phyloP scores from a whole-genome alignment of 2,113 vertebrate genomes.

The Spheniscus mendiculus region DNA sequence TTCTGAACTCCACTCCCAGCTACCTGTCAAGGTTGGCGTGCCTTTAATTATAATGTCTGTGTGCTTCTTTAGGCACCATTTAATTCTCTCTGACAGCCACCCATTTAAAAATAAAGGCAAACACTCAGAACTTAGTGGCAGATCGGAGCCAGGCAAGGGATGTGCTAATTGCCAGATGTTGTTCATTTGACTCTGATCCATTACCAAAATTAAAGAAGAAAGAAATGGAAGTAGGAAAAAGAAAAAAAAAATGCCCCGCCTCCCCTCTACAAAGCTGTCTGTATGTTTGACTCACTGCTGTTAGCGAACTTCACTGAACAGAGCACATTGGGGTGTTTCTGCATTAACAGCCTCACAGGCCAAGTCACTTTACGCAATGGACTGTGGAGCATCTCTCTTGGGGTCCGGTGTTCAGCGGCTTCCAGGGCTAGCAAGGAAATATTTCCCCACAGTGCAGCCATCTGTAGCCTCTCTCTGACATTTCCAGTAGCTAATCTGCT shows the following conservation, averaged over 20 bases:
- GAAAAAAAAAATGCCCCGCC: background rate
- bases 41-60: slow-evolving; percentile 76
- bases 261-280: slow-evolving; percentile 36
- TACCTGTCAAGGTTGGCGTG: slow-evolving; percentile 73
- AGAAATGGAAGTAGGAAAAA: background rate
- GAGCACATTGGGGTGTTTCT: slow-evolving; percentile 42
- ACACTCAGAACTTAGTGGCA: slow-evolving; percentile 72
- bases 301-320: background rate
- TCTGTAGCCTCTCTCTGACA: slow-evolving; percentile 61
- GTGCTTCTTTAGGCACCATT: slow-evolving; percentile 71
- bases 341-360: slow-evolving; percentile 42
- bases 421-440: slow-evolving; percentile 35
- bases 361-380: slow-evolving; percentile 53
- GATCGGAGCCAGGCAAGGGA: slow-evolving; percentile 63
- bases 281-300: background rate
- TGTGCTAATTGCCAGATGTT: slow-evolving; percentile 75
- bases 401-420: background rate
- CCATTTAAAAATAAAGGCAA: slow-evolving; percentile 79
- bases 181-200: slow-evolving; percentile 70
- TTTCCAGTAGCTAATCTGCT: slow-evolving; percentile 47
- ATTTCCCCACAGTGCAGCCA: slow-evolving; percentile 65
- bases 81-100: slow-evolving; percentile 76
- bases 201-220: slow-evolving; percentile 55
- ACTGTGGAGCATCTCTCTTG: slow-evolving; percentile 60
- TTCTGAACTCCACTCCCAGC: slow-evolving; percentile 50